A percentile compares a stretch with the other conserved stretches of the same genome.
phyloP scores from a whole-genome alignment of 2,888 invertebrate species.

The Aelia acuminata region DNA sequence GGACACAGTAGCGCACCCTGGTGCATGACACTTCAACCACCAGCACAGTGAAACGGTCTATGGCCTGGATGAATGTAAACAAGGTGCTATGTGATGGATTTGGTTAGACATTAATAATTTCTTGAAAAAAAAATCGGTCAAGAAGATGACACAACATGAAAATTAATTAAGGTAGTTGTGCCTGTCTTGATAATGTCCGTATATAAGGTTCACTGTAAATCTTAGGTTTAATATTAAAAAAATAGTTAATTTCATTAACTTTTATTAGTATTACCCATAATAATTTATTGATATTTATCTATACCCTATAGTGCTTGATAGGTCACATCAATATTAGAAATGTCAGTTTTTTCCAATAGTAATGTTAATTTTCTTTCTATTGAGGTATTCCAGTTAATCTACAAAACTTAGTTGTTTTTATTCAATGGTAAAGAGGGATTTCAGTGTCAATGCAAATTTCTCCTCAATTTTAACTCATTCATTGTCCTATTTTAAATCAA shows the following conservation, averaged over 20 bases:
- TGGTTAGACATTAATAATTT: neutral
- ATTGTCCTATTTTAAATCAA: neutral
- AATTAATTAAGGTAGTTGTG: neutral
- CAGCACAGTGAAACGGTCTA: neutral
- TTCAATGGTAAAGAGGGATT: neutral
- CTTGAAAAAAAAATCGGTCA: neutral
- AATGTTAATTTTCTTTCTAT: neutral
- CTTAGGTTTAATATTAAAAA: too few species aligned
- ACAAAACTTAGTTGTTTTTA: neutral
- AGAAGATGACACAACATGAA: slow-evolving; percentile 2
- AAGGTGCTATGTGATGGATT: slow-evolving; percentile 27
- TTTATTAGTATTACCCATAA: neutral
- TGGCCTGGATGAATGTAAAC: neutral
- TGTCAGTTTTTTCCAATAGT: neutral
- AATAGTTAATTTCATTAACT: too few species aligned
- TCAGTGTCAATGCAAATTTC: neutral
- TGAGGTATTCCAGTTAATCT: neutral
- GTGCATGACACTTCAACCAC: neutral
- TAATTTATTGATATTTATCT: too few species aligned
- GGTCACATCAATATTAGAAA: neutral
- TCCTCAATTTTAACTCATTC: neutral
- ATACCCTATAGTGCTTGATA: too few species aligned
- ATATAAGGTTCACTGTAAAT: neutral
- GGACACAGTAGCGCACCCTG: neutral
- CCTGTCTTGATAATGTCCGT: neutral